Evolutionary conservation across 2,888 invertebrate genomes (phyloP), one percentile per base, ranked within the genome.

Genomic region (Phrixothrix hirtus): DNA sequence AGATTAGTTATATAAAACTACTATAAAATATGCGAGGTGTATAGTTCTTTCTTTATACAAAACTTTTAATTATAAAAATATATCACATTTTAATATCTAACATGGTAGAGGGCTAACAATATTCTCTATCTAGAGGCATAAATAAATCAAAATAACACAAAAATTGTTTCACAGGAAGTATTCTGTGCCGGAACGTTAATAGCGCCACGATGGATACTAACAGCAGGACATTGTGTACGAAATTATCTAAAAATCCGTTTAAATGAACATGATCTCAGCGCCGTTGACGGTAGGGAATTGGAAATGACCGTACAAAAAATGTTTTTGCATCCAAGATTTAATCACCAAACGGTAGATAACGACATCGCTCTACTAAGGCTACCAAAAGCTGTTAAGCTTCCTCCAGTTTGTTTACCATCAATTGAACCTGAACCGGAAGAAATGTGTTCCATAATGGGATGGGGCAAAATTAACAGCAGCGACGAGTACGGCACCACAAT

Each of bases 131-230:
- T 31, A 15, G n/a, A n/a, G n/a, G n/a, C n/a, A n/a, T n/a, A n/a
- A n/a, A n/a, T n/a, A n/a, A n/a, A n/a, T n/a, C n/a, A n/a, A n/a
- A n/a, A n/a, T n/a, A n/a, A n/a, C n/a, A n/a, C n/a, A n/a, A n/a
- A 30, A 6, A 26, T 27, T 21, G 13, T 31, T 14, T 68, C 67
- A 15, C 66, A 91, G 87, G 93, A 94, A 77, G 88, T 89, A 16
- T 92, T 92, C 69, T 94, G 93, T 69, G 93, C 93, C 0, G 94
- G 93, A 1, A 92, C 93, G 1, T 73, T 94, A 17, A 83, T 94
- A 11, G 85, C 89, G 0, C 81, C 89, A 0, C 81, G 85, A 34
- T 94, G 93, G 92, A 87, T 93, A 34, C 78, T 93, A 48, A 92
- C 93, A 0, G 92, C 92, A 0, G 92, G 92, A 1, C 94, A 94